A percentile compares a stretch with the other conserved stretches of the same genome.
phyloP scores from a whole-genome alignment of 2,113 vertebrate species.

The Psittacula cyanocephala region DNA sequence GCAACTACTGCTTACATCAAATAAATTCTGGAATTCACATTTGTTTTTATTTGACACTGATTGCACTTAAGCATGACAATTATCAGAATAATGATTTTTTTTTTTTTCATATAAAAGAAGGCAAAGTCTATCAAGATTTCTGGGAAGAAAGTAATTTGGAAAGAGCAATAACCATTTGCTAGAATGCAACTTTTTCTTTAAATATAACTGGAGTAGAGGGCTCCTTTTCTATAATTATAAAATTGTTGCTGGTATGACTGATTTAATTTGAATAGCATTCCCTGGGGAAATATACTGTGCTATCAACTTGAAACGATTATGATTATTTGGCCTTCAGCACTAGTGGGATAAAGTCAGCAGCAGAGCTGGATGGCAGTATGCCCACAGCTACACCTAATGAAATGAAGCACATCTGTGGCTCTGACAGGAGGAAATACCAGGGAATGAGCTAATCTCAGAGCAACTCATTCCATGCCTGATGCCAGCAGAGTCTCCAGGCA shows the following conservation, averaged over 20 bases:
- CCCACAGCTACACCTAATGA: slow-evolving; percentile 71
- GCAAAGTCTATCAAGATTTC: background rate
- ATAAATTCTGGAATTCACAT: background rate
- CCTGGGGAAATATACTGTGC: slow-evolving; percentile 56
- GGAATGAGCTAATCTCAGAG: background rate
- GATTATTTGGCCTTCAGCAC: slow-evolving; percentile 74
- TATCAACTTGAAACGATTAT: slow-evolving; percentile 66
- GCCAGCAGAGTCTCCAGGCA: background rate
- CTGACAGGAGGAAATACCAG: slow-evolving; percentile 48
- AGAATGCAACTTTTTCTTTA: background rate
- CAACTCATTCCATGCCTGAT: background rate
- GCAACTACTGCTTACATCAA: background rate
- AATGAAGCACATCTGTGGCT: slow-evolving; percentile 64
- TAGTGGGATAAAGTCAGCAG: slow-evolving; percentile 52
- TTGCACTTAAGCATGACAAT: slow-evolving; percentile 3
- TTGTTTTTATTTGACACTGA: background rate
- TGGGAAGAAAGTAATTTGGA: background rate
- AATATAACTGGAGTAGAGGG: background rate
- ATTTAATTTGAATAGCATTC: slow-evolving; percentile 68
- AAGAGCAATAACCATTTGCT: background rate
- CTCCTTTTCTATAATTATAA: slow-evolving; percentile 60
- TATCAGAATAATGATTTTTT: background rate
- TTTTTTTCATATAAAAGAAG: background rate
- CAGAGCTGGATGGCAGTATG: slow-evolving; percentile 31
- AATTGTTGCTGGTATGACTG: slow-evolving; percentile 67